Conservation (phyloP, 1,140 invertebrate species). For the Calliphora vicina region DNA sequence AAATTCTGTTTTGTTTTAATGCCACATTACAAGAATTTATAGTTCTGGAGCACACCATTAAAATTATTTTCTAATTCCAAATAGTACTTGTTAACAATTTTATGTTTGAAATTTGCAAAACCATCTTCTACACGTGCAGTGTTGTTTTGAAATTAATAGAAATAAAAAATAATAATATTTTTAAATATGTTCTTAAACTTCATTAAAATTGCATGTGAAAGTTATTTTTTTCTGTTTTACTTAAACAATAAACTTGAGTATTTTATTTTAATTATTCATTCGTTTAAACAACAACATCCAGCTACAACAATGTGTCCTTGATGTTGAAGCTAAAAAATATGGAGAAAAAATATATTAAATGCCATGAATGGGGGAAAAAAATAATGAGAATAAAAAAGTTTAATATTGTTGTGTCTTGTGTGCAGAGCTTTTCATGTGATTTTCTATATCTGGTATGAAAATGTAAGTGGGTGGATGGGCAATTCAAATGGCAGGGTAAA, state of each 20-base stretch:
- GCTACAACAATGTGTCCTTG: slow-evolving; percentile 3
- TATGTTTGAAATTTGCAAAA: too few species aligned
- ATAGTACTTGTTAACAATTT: too few species aligned
- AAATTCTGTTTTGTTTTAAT: too few species aligned
- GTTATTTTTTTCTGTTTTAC: background rate
- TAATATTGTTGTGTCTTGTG: background rate
- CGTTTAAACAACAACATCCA: background rate
- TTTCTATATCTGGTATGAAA: background rate
- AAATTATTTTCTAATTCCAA: too few species aligned
- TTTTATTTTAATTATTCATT: background rate
- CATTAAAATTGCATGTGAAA: background rate
- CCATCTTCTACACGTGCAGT: too few species aligned
- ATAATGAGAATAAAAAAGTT: slow-evolving; percentile 10
- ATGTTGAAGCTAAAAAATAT: background rate
- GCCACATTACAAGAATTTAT: too few species aligned
- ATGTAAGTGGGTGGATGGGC: too few species aligned
- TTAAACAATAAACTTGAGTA: background rate
- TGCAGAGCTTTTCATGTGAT: background rate
- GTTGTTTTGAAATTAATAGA: too few species aligned
- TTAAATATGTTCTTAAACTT: background rate
- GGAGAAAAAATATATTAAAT: background rate
- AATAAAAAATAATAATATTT: background rate
- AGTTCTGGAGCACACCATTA: too few species aligned
- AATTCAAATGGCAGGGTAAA: too few species aligned
- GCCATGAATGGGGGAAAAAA: background rate